Conservation (phyloP, 2,113 vertebrate species). For the Sinosuthora webbiana region DNA sequence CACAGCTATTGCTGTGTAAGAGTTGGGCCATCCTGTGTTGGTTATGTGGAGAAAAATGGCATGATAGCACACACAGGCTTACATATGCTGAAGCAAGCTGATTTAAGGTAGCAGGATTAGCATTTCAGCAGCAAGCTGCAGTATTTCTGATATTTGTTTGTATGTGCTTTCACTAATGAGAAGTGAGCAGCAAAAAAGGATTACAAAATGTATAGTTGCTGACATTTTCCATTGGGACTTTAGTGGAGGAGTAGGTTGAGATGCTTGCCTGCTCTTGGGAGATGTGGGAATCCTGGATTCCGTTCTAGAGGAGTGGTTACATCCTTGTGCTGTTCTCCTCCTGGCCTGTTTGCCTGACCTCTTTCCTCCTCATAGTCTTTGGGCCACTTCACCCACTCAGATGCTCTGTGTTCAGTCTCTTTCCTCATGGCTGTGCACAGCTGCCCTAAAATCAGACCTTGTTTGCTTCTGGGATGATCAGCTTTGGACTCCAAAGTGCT, state of each 20-base stretch:
- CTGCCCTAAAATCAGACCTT: not conserved
- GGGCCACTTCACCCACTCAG: not conserved
- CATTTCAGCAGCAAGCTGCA: not conserved
- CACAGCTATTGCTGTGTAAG: not conserved
- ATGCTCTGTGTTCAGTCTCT: fast-evolving
- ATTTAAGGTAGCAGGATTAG: not conserved
- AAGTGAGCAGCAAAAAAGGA: not conserved
- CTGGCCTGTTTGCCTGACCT: not conserved
- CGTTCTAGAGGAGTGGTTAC: not conserved
- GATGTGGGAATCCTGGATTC: not conserved
- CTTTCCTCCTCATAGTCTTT: not conserved
- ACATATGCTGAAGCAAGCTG: not conserved
- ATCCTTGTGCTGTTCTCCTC: not conserved
- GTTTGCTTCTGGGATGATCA: not conserved
- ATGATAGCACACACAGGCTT: not conserved
- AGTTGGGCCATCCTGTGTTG: not conserved
- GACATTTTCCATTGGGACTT: not conserved
- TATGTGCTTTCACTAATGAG: not conserved
- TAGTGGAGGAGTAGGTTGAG: not conserved
- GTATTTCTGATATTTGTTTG: not conserved
- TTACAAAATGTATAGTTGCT: not conserved
- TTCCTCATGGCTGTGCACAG: not conserved
- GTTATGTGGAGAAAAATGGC: not conserved
- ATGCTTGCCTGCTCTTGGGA: not conserved
- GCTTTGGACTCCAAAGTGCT: not conserved